These are phyloP conservation scores for Halesus radiatus DNA, from an alignment of 1,140 invertebrate genomes.

Conservation along the genomic window DNA sequence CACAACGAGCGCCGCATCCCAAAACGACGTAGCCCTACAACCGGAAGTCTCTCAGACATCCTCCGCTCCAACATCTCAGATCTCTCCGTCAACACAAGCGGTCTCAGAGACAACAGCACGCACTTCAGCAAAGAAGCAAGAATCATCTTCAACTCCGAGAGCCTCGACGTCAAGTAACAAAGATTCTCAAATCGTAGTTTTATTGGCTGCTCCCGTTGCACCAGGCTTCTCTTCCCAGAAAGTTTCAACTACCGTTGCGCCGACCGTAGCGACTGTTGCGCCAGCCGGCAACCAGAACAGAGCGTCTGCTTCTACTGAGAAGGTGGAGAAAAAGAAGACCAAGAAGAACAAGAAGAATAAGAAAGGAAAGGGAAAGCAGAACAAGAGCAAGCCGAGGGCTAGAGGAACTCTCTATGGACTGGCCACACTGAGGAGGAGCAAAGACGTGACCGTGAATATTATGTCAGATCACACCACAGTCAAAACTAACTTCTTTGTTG, in stretches of 20 bases:
- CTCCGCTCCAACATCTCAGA: slow-evolving; percentile 23
- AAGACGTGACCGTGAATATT: slow-evolving; percentile 84
- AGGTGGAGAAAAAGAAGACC: slow-evolving; percentile 54
- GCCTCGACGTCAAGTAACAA: neutral
- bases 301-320: slow-evolving; percentile 52
- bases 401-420: slow-evolving; percentile 85
- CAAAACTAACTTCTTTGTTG: slow-evolving; percentile 84
- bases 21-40: neutral
- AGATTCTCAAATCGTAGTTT: slow-evolving; percentile 22
- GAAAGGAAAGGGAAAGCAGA: slow-evolving; percentile 66
- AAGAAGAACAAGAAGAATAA: slow-evolving; percentile 47
- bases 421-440: slow-evolving; percentile 80
- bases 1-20: neutral
- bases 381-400: slow-evolving; percentile 74
- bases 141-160: slow-evolving; percentile 24
- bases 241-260: slow-evolving; percentile 17
- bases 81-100: slow-evolving; percentile 4
- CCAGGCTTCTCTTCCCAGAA: neutral
- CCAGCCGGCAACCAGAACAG: slow-evolving; percentile 59
- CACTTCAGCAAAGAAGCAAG: slow-evolving; percentile 11
- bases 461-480: slow-evolving; percentile 84
- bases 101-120: slow-evolving; percentile 22
- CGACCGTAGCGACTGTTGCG: slow-evolving; percentile 61
- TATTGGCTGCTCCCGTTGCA: slow-evolving; percentile 11
- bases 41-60: slow-evolving; percentile 27